A percentile compares a stretch with the other conserved stretches of the same genome.
Evolutionary conservation across 2,888 invertebrate genomes (phyloP).

Genomic region (Nymphalis c-album): DNA sequence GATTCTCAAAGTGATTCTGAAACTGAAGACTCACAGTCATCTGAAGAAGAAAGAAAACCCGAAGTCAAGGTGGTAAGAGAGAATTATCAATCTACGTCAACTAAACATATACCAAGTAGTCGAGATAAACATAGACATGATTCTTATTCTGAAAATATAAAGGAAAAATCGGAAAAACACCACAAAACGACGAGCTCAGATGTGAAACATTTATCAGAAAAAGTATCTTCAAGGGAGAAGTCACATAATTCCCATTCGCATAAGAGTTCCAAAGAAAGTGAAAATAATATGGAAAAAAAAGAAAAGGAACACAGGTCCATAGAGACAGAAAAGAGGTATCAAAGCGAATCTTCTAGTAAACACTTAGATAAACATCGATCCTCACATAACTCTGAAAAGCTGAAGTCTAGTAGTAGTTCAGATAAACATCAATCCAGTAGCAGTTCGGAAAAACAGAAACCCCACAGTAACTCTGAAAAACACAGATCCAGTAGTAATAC

Average conservation of each 20-base stretch:
- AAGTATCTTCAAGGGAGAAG: constrained; percentile 53
- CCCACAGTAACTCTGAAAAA: constrained; percentile 52
- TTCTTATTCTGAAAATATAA: constrained; percentile 41
- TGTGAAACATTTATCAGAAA: constrained; percentile 50
- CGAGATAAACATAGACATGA: constrained; percentile 52
- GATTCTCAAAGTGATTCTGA: constrained; percentile 57
- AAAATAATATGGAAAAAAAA: constrained; percentile 31
- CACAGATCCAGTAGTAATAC: constrained; percentile 52
- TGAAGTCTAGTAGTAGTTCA: constrained; percentile 39
- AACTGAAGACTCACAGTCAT: constrained; percentile 57
- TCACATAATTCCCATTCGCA: constrained; percentile 55
- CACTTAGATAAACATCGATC: constrained; percentile 34
- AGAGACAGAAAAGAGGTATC: constrained; percentile 34
- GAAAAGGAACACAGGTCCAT: constrained; percentile 35
- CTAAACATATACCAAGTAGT: constrained; percentile 51
- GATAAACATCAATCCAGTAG: constrained; percentile 54
- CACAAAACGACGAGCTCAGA: constrained; percentile 50
- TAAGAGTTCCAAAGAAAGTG: constrained; percentile 41
- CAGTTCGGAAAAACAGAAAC: constrained; percentile 50
- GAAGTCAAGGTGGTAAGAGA: constrained; percentile 52
- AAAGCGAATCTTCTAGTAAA: constrained; percentile 35
- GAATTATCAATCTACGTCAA: constrained; percentile 48
- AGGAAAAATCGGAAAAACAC: constrained; percentile 51
- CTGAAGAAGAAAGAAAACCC: constrained; percentile 53
- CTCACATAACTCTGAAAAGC: constrained; percentile 33